phyloP scores from a whole-genome alignment of 2,797 vertebrate species.

The Notolepis coatsorum region DNA sequence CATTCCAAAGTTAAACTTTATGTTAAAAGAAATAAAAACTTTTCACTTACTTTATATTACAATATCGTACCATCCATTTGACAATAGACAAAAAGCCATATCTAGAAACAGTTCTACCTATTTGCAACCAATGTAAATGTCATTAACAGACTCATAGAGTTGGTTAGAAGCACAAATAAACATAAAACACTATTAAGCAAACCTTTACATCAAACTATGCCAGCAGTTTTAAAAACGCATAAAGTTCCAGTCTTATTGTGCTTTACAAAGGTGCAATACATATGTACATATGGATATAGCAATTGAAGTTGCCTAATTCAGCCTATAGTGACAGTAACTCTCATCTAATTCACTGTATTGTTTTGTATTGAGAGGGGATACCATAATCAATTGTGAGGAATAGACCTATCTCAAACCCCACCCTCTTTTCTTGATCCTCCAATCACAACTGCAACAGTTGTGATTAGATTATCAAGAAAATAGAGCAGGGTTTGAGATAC shows the following conservation, averaged over 20 bases:
- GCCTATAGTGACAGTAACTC: neutral
- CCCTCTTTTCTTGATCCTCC: no score
- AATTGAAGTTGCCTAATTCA: slow-evolving; percentile 19
- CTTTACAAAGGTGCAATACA: slow-evolving; percentile 58
- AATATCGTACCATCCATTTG: slow-evolving; percentile 63
- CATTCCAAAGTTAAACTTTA: slow-evolving; percentile 81
- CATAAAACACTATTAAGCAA: slow-evolving; percentile 55
- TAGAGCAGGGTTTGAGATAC: no score
- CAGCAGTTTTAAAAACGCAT: slow-evolving; percentile 47
- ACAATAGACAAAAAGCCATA: slow-evolving; percentile 59
- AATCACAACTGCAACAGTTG: no score
- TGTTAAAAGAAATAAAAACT: slow-evolving; percentile 76
- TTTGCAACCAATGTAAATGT: slow-evolving; percentile 49
- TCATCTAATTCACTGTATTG: neutral
- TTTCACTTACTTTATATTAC: slow-evolving; percentile 72
- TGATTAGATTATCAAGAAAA: no score
- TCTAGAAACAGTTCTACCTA: slow-evolving; percentile 39
- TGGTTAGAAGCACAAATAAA: slow-evolving; percentile 65
- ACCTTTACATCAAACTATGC: slow-evolving; percentile 53
- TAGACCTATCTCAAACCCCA: no score
- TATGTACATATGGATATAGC: slow-evolving; percentile 47
- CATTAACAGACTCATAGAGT: slow-evolving; percentile 63
- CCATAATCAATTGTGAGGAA: slow-evolving; percentile 24
- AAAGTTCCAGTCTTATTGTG: slow-evolving; percentile 57
- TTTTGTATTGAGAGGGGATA: slow-evolving; percentile 24